Conservation (phyloP, 2,113 vertebrate species). For the Leucopsar rothschildi region DNA sequence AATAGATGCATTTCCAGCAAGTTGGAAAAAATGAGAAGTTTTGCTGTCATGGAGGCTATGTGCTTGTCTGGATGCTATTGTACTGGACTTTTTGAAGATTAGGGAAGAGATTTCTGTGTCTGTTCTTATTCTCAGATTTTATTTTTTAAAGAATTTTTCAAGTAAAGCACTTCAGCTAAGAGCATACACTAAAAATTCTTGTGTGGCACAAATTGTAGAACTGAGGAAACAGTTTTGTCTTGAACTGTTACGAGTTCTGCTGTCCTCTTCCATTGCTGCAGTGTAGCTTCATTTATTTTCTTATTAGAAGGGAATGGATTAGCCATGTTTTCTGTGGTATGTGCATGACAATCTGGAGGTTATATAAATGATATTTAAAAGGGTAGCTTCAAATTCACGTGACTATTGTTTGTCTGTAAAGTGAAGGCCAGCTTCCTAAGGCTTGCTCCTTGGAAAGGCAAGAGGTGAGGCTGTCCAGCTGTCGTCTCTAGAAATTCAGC, state of each 20-base stretch:
- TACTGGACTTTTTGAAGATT: neutral
- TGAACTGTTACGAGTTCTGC: neutral
- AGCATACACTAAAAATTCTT: neutral
- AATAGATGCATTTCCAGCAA: neutral
- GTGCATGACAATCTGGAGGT: neutral
- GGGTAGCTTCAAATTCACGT: neutral
- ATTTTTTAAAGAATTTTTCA: neutral
- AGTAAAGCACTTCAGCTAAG: neutral
- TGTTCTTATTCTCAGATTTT: neutral
- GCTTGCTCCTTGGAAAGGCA: neutral
- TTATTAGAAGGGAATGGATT: neutral
- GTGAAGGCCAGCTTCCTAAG: neutral
- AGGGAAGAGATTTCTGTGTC: neutral
- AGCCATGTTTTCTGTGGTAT: neutral
- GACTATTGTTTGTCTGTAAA: neutral
- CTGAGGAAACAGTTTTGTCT: neutral
- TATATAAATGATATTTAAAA: neutral
- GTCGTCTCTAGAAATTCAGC: conserved; percentile 6
- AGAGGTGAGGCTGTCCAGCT: neutral
- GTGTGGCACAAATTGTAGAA: neutral
- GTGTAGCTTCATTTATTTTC: neutral
- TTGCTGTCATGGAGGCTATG: neutral
- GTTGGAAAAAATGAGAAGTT: neutral
- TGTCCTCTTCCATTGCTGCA: neutral
- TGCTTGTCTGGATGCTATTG: neutral